Conservation (phyloP, 2,113 vertebrate species). For the Mirounga angustirostris region DNA sequence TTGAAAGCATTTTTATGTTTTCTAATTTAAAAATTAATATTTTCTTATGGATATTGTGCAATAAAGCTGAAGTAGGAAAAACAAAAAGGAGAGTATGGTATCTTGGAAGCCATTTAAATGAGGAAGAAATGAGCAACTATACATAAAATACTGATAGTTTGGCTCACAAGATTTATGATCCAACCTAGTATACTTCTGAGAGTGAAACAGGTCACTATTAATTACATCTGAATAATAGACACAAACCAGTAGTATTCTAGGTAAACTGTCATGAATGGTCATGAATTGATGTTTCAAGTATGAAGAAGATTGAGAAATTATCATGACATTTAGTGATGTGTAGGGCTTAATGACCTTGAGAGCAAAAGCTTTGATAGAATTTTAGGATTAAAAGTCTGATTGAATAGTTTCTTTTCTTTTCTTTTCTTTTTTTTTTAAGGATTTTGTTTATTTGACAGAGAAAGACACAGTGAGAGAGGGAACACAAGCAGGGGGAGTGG, state of each 20-base stretch:
- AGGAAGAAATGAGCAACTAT: not conserved
- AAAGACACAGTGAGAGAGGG: too few relatives aligned
- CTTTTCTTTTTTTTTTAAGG: too few relatives aligned
- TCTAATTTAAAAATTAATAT: slow-evolving; percentile 93
- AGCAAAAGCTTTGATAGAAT: not conserved
- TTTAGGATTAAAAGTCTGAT: not conserved
- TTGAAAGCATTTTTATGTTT: slow-evolving; percentile 90
- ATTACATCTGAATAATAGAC: not conserved
- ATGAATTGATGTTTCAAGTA: not conserved
- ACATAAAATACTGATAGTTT: not conserved
- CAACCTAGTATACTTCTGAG: not conserved
- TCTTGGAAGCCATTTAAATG: not conserved
- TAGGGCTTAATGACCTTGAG: not conserved
- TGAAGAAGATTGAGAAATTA: not conserved
- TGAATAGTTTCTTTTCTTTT: not conserved
- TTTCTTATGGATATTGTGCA: slow-evolving; percentile 93
- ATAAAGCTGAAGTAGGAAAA: slow-evolving; percentile 90
- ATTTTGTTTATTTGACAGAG: too few relatives aligned
- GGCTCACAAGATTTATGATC: not conserved
- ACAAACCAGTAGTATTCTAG: not conserved
- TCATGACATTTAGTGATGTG: not conserved
- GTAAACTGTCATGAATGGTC: not conserved
- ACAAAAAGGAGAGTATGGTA: not conserved
- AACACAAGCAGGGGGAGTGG: too few relatives aligned
- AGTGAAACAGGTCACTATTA: not conserved